These are phyloP conservation scores for Tragelaphus buxtoni DNA, from an alignment of 2,113 vertebrate species.

Conservation along the genomic window DNA sequence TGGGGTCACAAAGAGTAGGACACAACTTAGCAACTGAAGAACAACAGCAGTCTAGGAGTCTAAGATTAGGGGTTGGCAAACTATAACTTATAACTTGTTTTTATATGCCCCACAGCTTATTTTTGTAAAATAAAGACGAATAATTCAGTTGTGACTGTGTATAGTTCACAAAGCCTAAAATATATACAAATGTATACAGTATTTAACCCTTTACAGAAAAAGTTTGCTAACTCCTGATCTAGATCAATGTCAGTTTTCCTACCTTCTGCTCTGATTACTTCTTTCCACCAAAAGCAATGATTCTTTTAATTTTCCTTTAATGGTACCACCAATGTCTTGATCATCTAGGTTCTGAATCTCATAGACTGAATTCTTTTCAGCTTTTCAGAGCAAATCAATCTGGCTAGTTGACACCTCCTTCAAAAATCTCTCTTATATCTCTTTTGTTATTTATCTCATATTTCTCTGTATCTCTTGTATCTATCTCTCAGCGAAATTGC, in stretches of 20 bases:
- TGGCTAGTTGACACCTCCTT: background rate
- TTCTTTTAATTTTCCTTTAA: background rate
- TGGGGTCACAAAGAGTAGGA: background rate
- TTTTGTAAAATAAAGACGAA: background rate
- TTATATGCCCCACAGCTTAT: background rate
- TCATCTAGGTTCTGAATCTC: background rate
- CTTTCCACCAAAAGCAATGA: background rate
- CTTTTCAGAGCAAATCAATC: background rate
- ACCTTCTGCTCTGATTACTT: background rate
- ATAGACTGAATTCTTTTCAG: background rate
- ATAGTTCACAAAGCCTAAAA: background rate
- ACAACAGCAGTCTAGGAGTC: background rate
- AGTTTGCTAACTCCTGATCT: background rate
- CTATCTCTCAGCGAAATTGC: background rate
- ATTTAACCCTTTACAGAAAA: background rate
- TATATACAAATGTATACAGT: background rate
- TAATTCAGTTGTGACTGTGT: background rate
- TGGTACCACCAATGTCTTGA: background rate
- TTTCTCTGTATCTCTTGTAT: background rate
- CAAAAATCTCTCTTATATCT: background rate
- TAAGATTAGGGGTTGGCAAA: background rate
- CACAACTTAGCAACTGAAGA: background rate
- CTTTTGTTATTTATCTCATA: background rate
- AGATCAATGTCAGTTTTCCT: background rate
- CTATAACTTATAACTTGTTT: background rate